Evolutionary conservation across 1,140 invertebrate genomes (phyloP).

Genomic region (Saccostrea echinata): DNA sequence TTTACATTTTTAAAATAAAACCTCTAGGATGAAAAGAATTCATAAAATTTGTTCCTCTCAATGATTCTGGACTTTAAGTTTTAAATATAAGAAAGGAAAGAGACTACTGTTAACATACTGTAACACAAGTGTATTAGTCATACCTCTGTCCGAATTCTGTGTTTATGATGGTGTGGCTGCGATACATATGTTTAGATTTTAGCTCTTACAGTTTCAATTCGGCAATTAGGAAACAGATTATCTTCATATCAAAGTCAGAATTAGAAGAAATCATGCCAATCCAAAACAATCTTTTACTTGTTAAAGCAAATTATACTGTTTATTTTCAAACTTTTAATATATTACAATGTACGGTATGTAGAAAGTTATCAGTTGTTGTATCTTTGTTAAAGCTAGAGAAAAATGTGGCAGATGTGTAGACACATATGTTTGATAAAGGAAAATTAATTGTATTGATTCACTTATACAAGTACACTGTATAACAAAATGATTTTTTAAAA

Average conservation of each 20-base stretch:
- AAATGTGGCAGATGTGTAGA: no score
- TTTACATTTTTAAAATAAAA: background rate
- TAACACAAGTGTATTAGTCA: background rate
- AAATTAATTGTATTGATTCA: background rate
- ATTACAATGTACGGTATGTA: background rate
- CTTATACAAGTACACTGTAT: background rate
- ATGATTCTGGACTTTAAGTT: background rate
- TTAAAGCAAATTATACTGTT: no score
- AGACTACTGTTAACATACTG: background rate
- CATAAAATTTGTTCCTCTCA: no score
- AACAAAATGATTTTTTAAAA: no score
- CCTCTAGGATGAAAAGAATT: no score
- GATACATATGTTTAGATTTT: background rate
- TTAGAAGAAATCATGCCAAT: no score
- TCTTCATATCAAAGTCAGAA: background rate
- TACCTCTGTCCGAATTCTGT: constrained; percentile 34
- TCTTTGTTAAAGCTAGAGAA: no score
- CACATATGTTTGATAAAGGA: background rate
- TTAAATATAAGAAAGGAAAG: background rate
- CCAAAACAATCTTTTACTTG: no score
- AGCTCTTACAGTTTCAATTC: background rate
- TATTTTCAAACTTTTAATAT: background rate
- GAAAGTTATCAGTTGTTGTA: background rate
- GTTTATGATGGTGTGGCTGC: background rate
- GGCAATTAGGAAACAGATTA: background rate